Percentiles rank a stretch among this genome's conserved stretches.
phyloP scores from a whole-genome alignment of 1,140 invertebrate species.

The Linepithema humile region DNA sequence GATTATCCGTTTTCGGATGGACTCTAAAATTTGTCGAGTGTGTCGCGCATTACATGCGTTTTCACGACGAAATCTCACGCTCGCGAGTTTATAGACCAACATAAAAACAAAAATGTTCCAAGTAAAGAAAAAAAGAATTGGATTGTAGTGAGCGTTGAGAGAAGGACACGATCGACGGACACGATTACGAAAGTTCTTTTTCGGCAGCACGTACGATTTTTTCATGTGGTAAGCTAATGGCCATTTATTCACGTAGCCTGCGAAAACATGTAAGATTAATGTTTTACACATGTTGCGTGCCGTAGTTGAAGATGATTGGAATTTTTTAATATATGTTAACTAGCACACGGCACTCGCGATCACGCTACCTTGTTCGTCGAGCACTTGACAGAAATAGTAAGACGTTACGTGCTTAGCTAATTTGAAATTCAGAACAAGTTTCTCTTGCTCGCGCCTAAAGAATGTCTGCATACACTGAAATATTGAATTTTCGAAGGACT shows the following conservation, averaged over 20 bases:
- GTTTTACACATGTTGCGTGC: not conserved
- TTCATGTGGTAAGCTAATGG: too few species aligned
- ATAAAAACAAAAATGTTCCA: not conserved
- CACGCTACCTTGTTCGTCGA: not conserved
- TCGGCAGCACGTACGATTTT: not conserved
- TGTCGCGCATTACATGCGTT: not conserved
- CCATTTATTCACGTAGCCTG: not conserved
- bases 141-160: not conserved
- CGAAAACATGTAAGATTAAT: not conserved
- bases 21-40: slow-evolving; percentile 37
- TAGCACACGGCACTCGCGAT: not conserved
- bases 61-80: slow-evolving; percentile 30
- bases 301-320: not conserved
- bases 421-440: not conserved
- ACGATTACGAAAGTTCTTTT: not conserved
- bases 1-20: slow-evolving; percentile 20
- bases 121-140: not conserved
- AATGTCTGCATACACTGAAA: not conserved
- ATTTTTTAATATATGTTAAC: not conserved
- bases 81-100: not conserved
- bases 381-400: not conserved
- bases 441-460: not conserved
- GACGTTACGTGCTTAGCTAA: not conserved
- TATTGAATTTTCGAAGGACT: not conserved
- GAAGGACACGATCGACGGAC: not conserved